Base-by-base conservation (phyloP, 2,113 vertebrate genomes). In the Australoheros scitulus region DNA sequence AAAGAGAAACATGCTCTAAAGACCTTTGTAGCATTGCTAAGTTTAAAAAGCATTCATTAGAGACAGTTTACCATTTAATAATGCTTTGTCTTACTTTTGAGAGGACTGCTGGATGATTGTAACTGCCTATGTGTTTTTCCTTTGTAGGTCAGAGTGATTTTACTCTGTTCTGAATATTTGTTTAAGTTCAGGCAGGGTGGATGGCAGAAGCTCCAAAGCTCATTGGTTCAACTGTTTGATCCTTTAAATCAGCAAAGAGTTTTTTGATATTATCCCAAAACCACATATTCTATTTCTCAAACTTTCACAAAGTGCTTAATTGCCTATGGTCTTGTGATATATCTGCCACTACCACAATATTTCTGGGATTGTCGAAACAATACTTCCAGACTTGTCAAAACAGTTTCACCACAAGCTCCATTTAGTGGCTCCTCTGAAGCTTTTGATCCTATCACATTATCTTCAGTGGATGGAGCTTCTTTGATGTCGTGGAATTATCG, bases 271-370 rank as follows among this genome's bases (percentile, higher is more conserved):
- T 78, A 14, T 14, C 82, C 63, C 55, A 75, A 87, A 68, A 76
- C 64, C 61, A 61, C 60, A 75, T 26, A 50, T 57, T 22, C 56
- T 72, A 56, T 60, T 83, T 80, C 14, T 82, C 55, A 24, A 55
- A 75, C 22, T 58, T 22, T 70, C 57, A 87, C 78, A 47, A 17
- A 84, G 52, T 55, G 47, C 70, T 52, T 32, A 26, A 56, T 63
- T 57, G 75, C 61, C 61, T 29, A 57, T 43, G 50, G 20, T n/a
- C 41, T 47, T n/a, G 64, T 76, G 80, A 84, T 82, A 58, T 24
- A 47, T 82, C 76, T 84, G 76, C 79, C 79, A 85, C 81, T 52
- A 86, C 82, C 79, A 57, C 81, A 80, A 50, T 61, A 61, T 86
- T 88, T 86, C 82, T 83, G 81, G 34, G 74, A 60, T n/a, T 72